Conservation (phyloP, 2,888 invertebrate genomes). For the Eristalis intricaria region DNA sequence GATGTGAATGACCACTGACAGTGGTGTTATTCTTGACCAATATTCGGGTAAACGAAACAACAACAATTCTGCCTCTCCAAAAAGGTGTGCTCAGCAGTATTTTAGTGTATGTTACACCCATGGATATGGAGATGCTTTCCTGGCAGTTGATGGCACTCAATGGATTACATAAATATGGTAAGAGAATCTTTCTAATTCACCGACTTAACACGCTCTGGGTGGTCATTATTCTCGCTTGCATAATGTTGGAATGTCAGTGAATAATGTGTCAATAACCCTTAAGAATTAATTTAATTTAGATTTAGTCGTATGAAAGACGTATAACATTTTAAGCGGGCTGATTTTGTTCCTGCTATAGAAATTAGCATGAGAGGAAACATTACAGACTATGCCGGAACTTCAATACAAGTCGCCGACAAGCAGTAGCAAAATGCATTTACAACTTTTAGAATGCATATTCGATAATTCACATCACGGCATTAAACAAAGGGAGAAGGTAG, state of each 20-base stretch:
- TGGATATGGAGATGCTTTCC: slow-evolving; percentile 48
- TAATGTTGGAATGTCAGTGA: slow-evolving; percentile 15
- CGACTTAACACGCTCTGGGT: slow-evolving; percentile 59
- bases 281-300: slow-evolving; percentile 8
- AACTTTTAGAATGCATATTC: slow-evolving; percentile 28
- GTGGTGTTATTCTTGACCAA: slow-evolving; percentile 56
- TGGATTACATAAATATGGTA: slow-evolving; percentile 63
- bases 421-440: slow-evolving; percentile 15
- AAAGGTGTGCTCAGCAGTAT: slow-evolving; percentile 48
- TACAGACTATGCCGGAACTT: neutral
- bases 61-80: slow-evolving; percentile 32
- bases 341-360: neutral
- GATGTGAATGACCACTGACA: slow-evolving; percentile 45
- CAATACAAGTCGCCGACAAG: neutral
- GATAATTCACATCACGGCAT: slow-evolving; percentile 20
- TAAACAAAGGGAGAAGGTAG: slow-evolving; percentile 24
- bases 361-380: neutral
- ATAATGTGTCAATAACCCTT: slow-evolving; percentile 19
- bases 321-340: neutral
- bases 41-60: slow-evolving; percentile 53
- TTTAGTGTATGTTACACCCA: slow-evolving; percentile 47
- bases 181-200: slow-evolving; percentile 64
- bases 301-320: neutral
- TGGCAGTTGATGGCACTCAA: slow-evolving; percentile 54
- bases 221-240: slow-evolving; percentile 55